phyloP scores from a whole-genome alignment of 2,797 vertebrate genomes.

The Acanthopagrus latus region DNA sequence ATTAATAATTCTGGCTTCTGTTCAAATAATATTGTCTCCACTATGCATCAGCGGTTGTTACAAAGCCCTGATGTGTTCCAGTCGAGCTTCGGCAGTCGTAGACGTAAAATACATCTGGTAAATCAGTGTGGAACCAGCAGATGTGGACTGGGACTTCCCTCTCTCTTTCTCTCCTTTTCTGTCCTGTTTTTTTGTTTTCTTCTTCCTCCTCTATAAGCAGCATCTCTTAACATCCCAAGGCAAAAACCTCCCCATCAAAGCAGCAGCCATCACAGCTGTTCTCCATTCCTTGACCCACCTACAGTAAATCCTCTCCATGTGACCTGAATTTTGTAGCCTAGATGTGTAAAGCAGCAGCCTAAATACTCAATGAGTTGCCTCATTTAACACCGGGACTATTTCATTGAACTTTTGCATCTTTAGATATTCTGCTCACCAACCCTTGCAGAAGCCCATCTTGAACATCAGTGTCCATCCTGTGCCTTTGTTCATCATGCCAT shows the following conservation, averaged over 20 bases:
- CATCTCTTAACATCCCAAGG: conserved; percentile 12
- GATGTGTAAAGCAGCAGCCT: conserved; percentile 13
- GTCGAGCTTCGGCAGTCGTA: conserved; percentile 2
- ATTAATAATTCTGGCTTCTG: conserved; percentile 28
- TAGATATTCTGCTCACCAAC: background rate
- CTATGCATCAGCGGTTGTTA: conserved; percentile 15
- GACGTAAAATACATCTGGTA: background rate
- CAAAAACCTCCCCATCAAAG: conserved; percentile 27
- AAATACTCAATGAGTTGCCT: background rate
- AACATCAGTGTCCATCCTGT: background rate
- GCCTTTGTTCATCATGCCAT: background rate
- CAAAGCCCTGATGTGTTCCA: conserved; percentile 11
- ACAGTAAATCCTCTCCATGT: conserved; percentile 39
- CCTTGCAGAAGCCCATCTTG: background rate
- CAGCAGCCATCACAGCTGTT: conserved; percentile 27
- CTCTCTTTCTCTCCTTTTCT: background rate
- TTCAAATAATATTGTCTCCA: conserved; percentile 11
- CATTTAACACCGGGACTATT: background rate
- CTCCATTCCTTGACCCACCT: conserved; percentile 16
- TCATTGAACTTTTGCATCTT: background rate
- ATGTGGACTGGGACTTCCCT: background rate
- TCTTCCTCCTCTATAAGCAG: background rate
- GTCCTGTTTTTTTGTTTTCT: background rate
- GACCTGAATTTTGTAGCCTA: conserved; percentile 22
- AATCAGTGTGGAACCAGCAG: background rate